Evolutionary conservation across 2,797 vertebrate species (phyloP), one percentile per base, ranked within the genome.

Genomic region (Lepus townsendii): DNA sequence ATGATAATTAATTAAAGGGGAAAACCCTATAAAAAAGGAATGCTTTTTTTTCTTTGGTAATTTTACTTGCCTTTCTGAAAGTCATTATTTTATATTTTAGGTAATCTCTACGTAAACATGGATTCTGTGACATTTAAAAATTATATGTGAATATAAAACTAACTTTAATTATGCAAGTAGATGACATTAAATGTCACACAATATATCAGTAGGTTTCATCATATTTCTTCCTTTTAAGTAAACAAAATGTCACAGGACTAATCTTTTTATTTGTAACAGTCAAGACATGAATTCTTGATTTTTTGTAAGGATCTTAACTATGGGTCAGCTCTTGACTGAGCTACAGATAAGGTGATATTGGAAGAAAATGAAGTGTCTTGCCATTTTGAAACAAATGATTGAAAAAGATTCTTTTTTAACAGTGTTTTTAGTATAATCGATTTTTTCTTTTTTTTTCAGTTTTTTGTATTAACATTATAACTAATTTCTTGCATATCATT

Each of bases 41-140:
- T 57, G 30, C 4, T 83, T 80, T 92, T 88, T 86, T 12, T 71
- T 68, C 94, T 88, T 90, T 92, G 17, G 22, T 87, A 88, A 69
- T 90, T 87, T 95, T 90, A 90, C 27, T 85, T 84, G 76, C 10
- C 22, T 65, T 90, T 79, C 54, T 75, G 14, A 94, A 87, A 79
- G 69, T 32, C 12, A 90, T 94, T 94, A 26, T 75, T 95, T 88
- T 88, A 72, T 62, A 27, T 88, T 77, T 88, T 75, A 66, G 47
- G n/a, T 62, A 93, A 93, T 80, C 52, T 88, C 27, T 30, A 87
- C 12, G 60, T 84, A 93, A 92, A 63, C 38, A 63, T 50, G 2
- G 71, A 66, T 82, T 91, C 47, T 77, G 50, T 85, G 38, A 76
- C 19, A 88, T 72, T 91, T 79, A 78, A 76, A 80, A 92, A 86